Percentiles rank a stretch among this genome's conserved stretches.
Evolutionary conservation across 2,888 invertebrate species (phyloP).

Genomic region (Ectemnius cavifrons): DNA sequence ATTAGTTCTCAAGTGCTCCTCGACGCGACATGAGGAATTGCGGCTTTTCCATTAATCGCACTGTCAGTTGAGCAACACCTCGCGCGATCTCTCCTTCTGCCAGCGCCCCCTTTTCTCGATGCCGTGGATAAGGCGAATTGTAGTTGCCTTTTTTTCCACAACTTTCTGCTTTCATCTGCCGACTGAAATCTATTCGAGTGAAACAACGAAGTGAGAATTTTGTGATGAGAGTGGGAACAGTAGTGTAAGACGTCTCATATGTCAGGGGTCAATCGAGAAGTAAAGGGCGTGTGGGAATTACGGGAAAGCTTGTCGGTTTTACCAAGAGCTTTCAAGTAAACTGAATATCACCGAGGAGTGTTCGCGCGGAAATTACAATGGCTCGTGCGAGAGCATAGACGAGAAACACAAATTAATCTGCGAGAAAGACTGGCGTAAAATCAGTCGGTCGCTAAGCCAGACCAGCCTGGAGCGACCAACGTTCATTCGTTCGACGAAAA

Average conservation of each 20-base stretch:
- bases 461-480: not conserved
- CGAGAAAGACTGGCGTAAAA: slow-evolving; percentile 1
- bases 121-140: no score
- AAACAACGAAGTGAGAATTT: not conserved
- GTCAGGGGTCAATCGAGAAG: not conserved
- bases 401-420: slow-evolving; percentile 30
- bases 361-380: slow-evolving; percentile 29
- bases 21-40: not conserved
- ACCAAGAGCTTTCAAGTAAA: slow-evolving; percentile 38
- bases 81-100: not conserved
- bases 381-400: not conserved
- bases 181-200: not conserved
- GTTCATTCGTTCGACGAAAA: slow-evolving; percentile 15
- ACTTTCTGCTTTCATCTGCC: not conserved
- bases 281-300: not conserved
- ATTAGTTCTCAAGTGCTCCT: not conserved
- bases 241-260: not conserved
- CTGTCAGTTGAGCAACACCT: slow-evolving; percentile 1
- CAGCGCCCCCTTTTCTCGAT: slow-evolving; percentile 3
- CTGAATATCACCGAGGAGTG: not conserved
- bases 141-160: not conserved
- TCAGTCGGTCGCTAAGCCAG: not conserved
- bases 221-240: not conserved
- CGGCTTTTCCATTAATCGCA: slow-evolving; percentile 12
- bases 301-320: not conserved